Evolutionary conservation across 1,140 invertebrate genomes (phyloP), one percentile per base, ranked within the genome.

Genomic region (Xylocopa sonorina): DNA sequence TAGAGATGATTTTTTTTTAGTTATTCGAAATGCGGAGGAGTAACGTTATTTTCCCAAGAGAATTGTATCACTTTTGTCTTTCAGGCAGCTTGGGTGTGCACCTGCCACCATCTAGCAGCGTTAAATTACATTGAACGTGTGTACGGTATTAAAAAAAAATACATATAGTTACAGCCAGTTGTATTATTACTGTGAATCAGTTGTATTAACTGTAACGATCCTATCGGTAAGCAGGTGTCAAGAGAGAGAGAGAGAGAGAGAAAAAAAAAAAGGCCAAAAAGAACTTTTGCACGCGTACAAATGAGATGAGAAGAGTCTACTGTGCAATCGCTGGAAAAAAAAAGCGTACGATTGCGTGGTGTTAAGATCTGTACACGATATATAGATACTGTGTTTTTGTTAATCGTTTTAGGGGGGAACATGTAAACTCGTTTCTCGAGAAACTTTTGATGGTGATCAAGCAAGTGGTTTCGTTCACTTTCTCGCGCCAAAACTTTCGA

Each of bases 61-160:
- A 51, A 87, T 86, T 81, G 84, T 82, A 83, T 83, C 78, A 83
- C 87, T 81, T 84, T n/a, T n/a, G n/a, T n/a, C n/a, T n/a, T 85
- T 83, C 76, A 90, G 89, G 86, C 88, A 91, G 89, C 90, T 88
- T 91, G 90, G 91, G 90, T 93, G 92, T 92, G 91, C 91, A 93
- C 92, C 92, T 92, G 92, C 91, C 91, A 92, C 91, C 90, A 89
- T 86, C 89, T 88, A 89, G 88, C 85, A 89, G 80, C 87, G 87
- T 86, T 87, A 88, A 88, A 77, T 88, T 78, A 89, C 62, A 86
- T 84, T 86, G 78, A 75, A 67, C 62, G 57, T 51, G 38, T 41
- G 55, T 78, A 60, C 51, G 41, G 50, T 32, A 71, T 67, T 73
- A 80, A 38, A 38, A 38, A 4, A 38, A 4, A 4, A 38, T 82